phyloP scores from a whole-genome alignment of 1,140 invertebrate genomes.

The Ceratitis capitata region DNA sequence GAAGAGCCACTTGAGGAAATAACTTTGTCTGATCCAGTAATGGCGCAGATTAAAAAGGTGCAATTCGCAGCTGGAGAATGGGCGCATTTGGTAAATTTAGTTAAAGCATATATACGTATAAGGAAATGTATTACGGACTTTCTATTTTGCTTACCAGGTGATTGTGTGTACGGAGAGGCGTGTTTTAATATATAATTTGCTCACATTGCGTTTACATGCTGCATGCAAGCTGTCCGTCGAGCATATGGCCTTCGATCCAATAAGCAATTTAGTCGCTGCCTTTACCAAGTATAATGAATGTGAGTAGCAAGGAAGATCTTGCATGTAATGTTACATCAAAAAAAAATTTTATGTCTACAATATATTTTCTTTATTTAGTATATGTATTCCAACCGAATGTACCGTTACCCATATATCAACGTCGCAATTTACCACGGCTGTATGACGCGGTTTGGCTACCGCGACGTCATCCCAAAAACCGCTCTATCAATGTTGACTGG shows the following conservation, averaged over 20 bases:
- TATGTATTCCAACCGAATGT: constrained; percentile 71
- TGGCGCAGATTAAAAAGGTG: constrained; percentile 63
- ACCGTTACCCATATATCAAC: constrained; percentile 68
- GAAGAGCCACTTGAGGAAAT: neutral
- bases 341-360: too few relatives aligned
- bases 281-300: constrained; percentile 72
- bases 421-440: constrained; percentile 66
- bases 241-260: constrained; percentile 73
- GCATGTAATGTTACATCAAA: neutral
- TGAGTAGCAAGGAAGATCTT: constrained; percentile 56
- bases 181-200: constrained; percentile 77
- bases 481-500: constrained; percentile 67
- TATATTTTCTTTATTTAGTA: too few relatives aligned
- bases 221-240: constrained; percentile 65
- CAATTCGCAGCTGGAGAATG: constrained; percentile 74
- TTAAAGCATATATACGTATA: neutral
- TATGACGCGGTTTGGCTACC: constrained; percentile 69
- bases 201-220: constrained; percentile 70
- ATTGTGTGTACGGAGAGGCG: constrained; percentile 67
- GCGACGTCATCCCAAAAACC: constrained; percentile 60
- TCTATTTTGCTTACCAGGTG: constrained; percentile 56
- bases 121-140: neutral
- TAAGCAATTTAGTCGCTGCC: constrained; percentile 73
- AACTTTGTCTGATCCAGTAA: constrained; percentile 20
- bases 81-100: constrained; percentile 70